Evolutionary conservation across 2,113 vertebrate genomes (phyloP), one percentile per base, ranked within the genome.

Genomic region (Solea senegalensis): DNA sequence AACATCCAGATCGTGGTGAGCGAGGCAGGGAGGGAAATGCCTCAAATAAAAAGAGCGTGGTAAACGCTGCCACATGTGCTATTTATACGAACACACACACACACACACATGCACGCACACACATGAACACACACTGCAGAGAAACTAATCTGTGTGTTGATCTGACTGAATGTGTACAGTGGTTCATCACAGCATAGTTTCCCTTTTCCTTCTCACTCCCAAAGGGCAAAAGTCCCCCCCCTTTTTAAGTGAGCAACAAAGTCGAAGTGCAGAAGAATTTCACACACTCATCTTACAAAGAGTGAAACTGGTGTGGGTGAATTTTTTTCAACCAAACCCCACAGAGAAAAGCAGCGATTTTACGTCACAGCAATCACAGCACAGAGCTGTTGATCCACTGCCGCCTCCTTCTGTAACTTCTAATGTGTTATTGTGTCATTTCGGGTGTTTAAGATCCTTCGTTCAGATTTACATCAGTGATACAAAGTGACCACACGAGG

Each of bases 11-110:
- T 69, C 9, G 40, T 62, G 68, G 80, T 61, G 62, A 67, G 72
- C 46, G 49, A 56, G 79, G 73, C 82, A 78, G 72, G 80, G 77
- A 89, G 85, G 86, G 87, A 86, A 89, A 88, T 87, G 66, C 83
- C 83, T 88, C 82, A 81, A 84, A 86, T 88, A 80, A 81, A 73
- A 79, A 81, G 78, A 67, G 68, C 59, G 69, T 74, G 75, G 69
- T 92, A 92, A 93, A 87, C 83, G 76, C 74, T 92, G 84, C 90
- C 92, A 93, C 88, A 92, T 94, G 92, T 83, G 85, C 86, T 89
- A 85, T 87, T 91, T 91, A 83, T 87, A 83, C 68, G 69, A 57
- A 50, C 65, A 58, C 69, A 26, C 51, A 70, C 69, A 57, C 59
- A 69, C 39, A 74, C 67, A 69, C 27, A 48, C 62, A 65, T 65